These are phyloP conservation scores for Babylonia areolata DNA, from an alignment of 1,140 invertebrate species.

Conservation along the genomic window DNA sequence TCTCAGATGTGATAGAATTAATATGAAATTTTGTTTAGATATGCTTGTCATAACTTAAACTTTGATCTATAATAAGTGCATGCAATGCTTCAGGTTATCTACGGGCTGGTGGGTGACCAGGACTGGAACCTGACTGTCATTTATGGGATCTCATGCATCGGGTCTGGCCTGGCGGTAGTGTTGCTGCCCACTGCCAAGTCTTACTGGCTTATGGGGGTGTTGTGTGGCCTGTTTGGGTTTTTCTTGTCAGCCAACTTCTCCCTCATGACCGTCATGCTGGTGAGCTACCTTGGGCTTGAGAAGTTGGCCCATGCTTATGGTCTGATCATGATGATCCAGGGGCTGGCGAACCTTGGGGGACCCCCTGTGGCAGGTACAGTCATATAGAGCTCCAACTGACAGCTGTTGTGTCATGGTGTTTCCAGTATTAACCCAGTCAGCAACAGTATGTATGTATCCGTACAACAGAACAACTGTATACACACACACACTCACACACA, in stretches of 20 bases:
- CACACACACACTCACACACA: too few relatives aligned
- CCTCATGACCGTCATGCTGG: slow-evolving; percentile 72
- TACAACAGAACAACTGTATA: too few relatives aligned
- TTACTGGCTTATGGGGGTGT: slow-evolving; percentile 56
- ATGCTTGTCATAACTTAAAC: too few relatives aligned
- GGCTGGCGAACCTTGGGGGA: slow-evolving; percentile 72
- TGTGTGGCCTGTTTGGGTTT: slow-evolving; percentile 69
- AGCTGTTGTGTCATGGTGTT: too few relatives aligned
- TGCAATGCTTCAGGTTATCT: too few relatives aligned
- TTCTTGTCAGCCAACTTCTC: slow-evolving; percentile 74
- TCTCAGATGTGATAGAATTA: too few relatives aligned
- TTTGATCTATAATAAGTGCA: too few relatives aligned
- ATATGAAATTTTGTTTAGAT: too few relatives aligned
- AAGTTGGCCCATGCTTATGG: slow-evolving; percentile 75
- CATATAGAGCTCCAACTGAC: too few relatives aligned
- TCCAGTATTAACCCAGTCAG: too few relatives aligned
- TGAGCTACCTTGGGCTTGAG: slow-evolving; percentile 71
- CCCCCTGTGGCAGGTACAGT: slow-evolving; percentile 72
- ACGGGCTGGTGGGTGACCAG: slow-evolving; percentile 91
- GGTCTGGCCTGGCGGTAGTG: slow-evolving; percentile 59
- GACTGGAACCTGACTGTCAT: slow-evolving; percentile 62
- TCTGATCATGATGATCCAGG: slow-evolving; percentile 72
- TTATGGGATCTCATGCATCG: slow-evolving; percentile 64
- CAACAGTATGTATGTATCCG: too few relatives aligned
- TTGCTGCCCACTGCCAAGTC: slow-evolving; percentile 59